phyloP scores from a whole-genome alignment of 1,140 invertebrate genomes.

The Drosophila orosa region DNA sequence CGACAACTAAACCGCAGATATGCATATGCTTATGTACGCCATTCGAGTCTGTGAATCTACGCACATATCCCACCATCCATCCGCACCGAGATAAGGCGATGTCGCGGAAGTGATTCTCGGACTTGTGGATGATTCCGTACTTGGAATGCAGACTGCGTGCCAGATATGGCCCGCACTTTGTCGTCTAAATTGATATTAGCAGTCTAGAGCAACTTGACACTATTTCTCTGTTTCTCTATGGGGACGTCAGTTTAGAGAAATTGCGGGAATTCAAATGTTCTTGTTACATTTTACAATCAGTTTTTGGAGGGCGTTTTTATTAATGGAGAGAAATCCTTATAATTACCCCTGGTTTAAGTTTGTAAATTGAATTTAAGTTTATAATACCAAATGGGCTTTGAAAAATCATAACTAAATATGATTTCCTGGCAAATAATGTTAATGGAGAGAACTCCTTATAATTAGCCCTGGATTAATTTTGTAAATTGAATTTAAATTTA shows the following conservation, averaged over 20 bases:
- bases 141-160: constrained; percentile 67
- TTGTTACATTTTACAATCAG: not conserved
- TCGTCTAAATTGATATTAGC: constrained; percentile 42
- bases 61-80: constrained; percentile 10
- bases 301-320: constrained; percentile 13
- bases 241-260: constrained; percentile 18
- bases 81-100: constrained; percentile 30
- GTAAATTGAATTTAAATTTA: not conserved
- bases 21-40: constrained; percentile 42
- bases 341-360: not conserved
- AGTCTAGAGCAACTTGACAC: constrained; percentile 45
- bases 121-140: constrained; percentile 44
- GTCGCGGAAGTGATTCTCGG: constrained; percentile 56
- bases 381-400: not conserved
- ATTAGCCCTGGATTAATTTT: not conserved
- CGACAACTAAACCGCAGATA: constrained; percentile 54
- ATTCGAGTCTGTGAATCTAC: constrained; percentile 7
- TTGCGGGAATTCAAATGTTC: constrained; percentile 13
- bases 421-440: not conserved
- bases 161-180: constrained; percentile 19
- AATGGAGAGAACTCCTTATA: not conserved
- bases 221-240: constrained; percentile 34
- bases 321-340: not conserved
- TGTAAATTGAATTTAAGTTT: not conserved
- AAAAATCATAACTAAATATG: not conserved